Evolutionary conservation across 2,797 vertebrate genomes (phyloP).

Genomic region (Sus cebifrons): DNA sequence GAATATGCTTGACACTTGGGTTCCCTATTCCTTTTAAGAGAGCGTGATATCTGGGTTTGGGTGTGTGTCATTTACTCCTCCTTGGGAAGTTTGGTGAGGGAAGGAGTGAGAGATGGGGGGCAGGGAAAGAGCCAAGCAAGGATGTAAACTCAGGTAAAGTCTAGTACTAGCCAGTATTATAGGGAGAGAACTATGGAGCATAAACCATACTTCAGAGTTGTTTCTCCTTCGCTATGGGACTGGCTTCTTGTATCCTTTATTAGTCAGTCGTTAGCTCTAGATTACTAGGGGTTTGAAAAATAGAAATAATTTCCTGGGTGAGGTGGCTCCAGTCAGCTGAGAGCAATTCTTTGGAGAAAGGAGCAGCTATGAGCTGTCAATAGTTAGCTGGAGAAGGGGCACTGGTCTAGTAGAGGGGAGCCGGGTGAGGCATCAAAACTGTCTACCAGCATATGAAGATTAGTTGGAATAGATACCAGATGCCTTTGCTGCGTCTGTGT

Average conservation of each 20-base stretch:
- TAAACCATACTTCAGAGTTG: neutral
- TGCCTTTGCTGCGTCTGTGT: neutral
- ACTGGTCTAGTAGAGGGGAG: neutral
- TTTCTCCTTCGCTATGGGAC: neutral
- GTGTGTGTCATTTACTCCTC: neutral
- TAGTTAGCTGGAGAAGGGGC: neutral
- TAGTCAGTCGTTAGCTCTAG: neutral
- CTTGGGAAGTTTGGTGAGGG: neutral
- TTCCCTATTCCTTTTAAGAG: neutral
- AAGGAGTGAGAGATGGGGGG: neutral
- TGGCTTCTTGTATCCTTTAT: neutral
- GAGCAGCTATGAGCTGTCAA: neutral
- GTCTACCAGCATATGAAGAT: neutral
- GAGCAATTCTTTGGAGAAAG: neutral
- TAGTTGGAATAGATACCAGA: neutral
- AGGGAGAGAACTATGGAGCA: neutral
- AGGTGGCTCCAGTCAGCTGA: neutral
- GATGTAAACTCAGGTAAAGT: neutral
- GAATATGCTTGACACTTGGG: neutral
- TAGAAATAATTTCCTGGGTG: neutral
- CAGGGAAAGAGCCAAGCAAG: neutral
- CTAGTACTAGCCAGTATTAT: neutral
- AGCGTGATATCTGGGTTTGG: neutral
- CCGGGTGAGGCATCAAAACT: neutral
- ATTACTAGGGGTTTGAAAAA: neutral